Conservation (phyloP, 2,888 invertebrate genomes). For the Patella pellucida region DNA sequence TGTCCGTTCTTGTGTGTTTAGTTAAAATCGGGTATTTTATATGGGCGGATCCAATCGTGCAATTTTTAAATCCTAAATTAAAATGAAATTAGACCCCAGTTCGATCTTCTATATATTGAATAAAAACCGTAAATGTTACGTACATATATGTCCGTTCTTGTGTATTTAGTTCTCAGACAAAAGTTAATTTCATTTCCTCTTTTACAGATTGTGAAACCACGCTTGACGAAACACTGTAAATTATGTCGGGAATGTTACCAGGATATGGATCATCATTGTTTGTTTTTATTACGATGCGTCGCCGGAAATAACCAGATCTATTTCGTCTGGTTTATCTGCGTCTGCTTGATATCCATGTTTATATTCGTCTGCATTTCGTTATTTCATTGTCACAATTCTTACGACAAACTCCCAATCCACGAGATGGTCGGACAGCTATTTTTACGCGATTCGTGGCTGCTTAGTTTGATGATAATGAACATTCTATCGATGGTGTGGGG, state of each 20-base stretch:
- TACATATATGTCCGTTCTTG: too few species aligned
- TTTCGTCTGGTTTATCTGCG: conserved; percentile 62
- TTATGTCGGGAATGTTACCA: conserved; percentile 65
- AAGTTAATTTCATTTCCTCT: background rate
- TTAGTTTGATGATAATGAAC: conserved; percentile 57
- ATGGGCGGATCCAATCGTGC: too few species aligned
- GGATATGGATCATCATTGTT: conserved; percentile 69
- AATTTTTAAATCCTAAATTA: too few species aligned
- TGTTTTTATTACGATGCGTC: conserved; percentile 67
- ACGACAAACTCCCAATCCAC: conserved; percentile 23
- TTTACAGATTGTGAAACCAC: conserved; percentile 54
- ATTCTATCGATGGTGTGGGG: conserved; percentile 60
- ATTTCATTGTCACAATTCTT: conserved; percentile 36
- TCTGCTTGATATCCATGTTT: conserved; percentile 48
- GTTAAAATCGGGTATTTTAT: too few species aligned
- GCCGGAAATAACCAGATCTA: conserved; percentile 63
- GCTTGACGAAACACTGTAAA: conserved; percentile 64
- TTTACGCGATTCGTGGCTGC: conserved; percentile 52
- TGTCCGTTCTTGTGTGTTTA: too few species aligned
- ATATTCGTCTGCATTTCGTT: conserved; percentile 46
- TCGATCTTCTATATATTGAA: too few species aligned
- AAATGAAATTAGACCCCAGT: too few species aligned
- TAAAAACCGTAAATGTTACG: too few species aligned
- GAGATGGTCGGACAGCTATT: conserved; percentile 40
- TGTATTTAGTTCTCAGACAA: too few species aligned